Base-by-base conservation (phyloP, 2,113 vertebrate species). In the Xiphophorus couchianus region DNA sequence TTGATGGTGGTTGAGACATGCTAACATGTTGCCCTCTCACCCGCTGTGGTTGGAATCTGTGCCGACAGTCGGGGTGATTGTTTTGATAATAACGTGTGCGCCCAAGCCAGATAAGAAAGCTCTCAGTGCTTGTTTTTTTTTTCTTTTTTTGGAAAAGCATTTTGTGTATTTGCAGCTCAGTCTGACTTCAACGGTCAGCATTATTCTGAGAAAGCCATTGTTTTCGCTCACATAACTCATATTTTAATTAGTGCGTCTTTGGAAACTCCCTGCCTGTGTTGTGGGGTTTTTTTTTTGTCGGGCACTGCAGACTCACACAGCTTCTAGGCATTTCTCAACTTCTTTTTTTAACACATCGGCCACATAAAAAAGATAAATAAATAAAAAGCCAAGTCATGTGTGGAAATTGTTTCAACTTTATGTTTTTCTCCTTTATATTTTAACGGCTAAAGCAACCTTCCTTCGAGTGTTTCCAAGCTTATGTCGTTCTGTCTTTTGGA, bases 211-310 rank as follows among this genome's bases (percentile, higher is more conserved):
- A 35, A 64, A 86, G 35, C 72, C 77, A 81, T 88, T 86, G 85
- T 88, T 89, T 89, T 84, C 61, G 39, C 74, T 86, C 30, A 54
- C 84, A 61, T 79, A 84, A 86, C 78, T 37, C 61, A 66, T 81
- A 68, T 88, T 91, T 90, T 89, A 92, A 93, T 92, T 85, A 89
- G 87, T 75, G 76, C 33, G 82, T 85, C 84, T 86, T 66, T 89
- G 79, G 88, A 89, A 88, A 88, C 80, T 88, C 86, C 83, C 82
- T 31, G 73, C 69, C 71, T 86, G 73, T 89, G 85, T 90, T 89
- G 87, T 84, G 84, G 89, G 66, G 91, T 83, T 35, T 3, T 12
- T 37, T 37, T 84, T 67, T 58, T 48, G 12, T 84, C 66, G 86
- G 83, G 86, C 77, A 80, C 71, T 77, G 76, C 80, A 73, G 85